Percentiles rank a stretch among this genome's conserved stretches.
Conservation (phyloP, 2,113 vertebrate genomes). For the Vidua macroura region DNA sequence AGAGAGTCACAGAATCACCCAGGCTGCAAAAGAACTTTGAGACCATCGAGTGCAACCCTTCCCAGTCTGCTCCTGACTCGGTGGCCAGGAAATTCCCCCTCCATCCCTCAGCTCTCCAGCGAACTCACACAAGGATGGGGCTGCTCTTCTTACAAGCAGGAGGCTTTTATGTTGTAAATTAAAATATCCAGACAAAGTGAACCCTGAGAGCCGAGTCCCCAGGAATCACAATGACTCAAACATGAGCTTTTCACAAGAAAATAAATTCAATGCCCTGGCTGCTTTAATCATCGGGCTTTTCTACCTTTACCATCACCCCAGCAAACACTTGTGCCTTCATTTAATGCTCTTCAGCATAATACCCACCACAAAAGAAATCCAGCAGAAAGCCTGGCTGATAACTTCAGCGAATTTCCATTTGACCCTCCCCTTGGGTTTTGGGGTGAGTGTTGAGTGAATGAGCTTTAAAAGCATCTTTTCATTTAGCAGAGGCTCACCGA, state of each 20-base stretch:
- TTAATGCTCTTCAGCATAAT: not conserved
- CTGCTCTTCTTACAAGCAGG: not conserved
- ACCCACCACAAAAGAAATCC: not conserved
- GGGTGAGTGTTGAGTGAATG: constrained; percentile 49
- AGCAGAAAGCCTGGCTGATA: constrained; percentile 14
- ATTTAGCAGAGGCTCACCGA: not conserved
- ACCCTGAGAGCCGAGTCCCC: not conserved
- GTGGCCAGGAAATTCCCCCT: not conserved
- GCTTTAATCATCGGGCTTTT: not conserved
- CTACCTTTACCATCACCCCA: not conserved
- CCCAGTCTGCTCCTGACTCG: not conserved
- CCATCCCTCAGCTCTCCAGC: not conserved
- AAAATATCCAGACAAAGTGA: not conserved
- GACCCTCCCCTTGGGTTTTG: constrained; percentile 39
- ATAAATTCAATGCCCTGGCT: not conserved
- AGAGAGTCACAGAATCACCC: not conserved
- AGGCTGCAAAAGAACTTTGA: not conserved
- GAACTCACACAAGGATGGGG: not conserved
- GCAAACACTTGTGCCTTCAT: not conserved
- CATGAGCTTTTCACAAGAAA: not conserved
- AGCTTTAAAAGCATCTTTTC: constrained; percentile 63
- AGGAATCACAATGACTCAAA: not conserved
- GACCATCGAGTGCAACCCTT: not conserved
- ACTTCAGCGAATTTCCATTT: not conserved
- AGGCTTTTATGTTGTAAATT: not conserved